Evolutionary conservation across 35 echinoderm and acorn worm species (phyloP).

Genomic region (Apostichopus parvimensis): DNA sequence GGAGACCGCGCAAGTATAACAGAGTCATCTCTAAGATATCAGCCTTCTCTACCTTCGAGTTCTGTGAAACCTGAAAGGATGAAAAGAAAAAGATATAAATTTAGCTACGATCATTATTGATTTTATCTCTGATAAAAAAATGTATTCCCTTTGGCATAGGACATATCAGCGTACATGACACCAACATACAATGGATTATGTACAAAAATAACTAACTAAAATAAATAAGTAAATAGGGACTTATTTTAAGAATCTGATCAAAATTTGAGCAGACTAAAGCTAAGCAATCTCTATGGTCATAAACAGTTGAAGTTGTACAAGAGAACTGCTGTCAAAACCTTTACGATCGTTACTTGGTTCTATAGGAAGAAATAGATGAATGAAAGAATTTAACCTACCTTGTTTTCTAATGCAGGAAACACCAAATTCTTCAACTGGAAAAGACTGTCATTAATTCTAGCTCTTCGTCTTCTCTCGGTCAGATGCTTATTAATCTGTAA

Average conservation of each 20-base stretch:
- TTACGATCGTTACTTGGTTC: no score
- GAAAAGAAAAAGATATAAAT: conserved; percentile 19
- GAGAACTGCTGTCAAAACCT: no score
- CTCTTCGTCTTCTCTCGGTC: conserved; percentile 78
- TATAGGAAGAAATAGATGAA: no score
- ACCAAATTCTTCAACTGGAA: conserved; percentile 84
- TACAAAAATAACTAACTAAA: no score
- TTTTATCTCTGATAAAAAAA: not conserved
- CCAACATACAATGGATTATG: no score
- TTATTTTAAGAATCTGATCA: no score
- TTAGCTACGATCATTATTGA: not conserved
- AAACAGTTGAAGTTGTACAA: no score
- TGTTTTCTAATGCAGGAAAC: conserved; percentile 75
- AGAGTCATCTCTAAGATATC: conserved; percentile 95
- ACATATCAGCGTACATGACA: no score
- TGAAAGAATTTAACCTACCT: conserved; percentile 4
- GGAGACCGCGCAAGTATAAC: conserved; percentile 69
- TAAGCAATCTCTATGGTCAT: no score
- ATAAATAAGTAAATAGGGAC: no score
- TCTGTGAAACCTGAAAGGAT: conserved; percentile 64
- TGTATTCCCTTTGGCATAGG: no score
- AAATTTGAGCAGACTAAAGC: no score
- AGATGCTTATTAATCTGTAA: conserved; percentile 89
- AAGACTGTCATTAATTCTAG: conserved; percentile 90
- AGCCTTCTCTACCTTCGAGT: conserved; percentile 90